Conservation (phyloP, 2,888 invertebrate species). For the Ornithoptera priamus region DNA sequence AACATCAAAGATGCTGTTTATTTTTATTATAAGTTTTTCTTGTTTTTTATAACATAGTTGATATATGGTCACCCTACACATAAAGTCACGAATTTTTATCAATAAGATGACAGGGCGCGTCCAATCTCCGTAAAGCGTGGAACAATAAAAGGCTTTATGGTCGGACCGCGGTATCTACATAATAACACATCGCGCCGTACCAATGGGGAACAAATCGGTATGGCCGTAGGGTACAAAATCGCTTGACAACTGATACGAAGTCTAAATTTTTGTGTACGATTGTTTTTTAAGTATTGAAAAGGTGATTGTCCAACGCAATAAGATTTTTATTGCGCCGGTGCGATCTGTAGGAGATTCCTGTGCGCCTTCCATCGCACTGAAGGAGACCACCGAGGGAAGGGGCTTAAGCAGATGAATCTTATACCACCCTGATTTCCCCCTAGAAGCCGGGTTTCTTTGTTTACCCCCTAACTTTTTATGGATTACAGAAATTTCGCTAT, state of each 20-base stretch:
- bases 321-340: constrained; percentile 9
- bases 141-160: constrained; percentile 39
- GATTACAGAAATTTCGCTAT: neutral
- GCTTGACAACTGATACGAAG: constrained; percentile 12
- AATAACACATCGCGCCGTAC: constrained; percentile 25
- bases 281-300: constrained; percentile 25
- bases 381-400: no score
- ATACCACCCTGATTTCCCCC: no score
- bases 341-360: no score
- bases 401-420: no score
- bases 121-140: constrained; percentile 36
- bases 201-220: constrained; percentile 24
- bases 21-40: neutral
- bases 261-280: constrained; percentile 29
- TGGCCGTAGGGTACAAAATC: constrained; percentile 18
- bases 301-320: constrained; percentile 19
- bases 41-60: neutral
- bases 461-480: neutral
- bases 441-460: no score
- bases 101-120: constrained; percentile 39
- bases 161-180: constrained; percentile 30
- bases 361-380: no score
- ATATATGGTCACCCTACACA: constrained; percentile 32
- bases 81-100: constrained; percentile 35
- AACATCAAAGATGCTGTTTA: no score